Evolutionary conservation across 1,140 invertebrate species (phyloP), one percentile per base, ranked within the genome.

Genomic region (Diprion similis): DNA sequence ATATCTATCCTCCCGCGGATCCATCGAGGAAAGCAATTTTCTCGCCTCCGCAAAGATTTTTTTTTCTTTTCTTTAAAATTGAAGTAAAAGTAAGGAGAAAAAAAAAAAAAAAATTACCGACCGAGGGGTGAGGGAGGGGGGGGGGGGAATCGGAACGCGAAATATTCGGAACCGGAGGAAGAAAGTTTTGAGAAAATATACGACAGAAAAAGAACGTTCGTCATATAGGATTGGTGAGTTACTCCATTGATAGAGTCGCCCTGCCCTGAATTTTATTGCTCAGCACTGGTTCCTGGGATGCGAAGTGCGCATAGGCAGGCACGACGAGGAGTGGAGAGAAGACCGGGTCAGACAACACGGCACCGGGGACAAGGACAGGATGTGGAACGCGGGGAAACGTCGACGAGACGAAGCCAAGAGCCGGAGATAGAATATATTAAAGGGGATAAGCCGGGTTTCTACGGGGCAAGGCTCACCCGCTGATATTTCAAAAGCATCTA

Each of bases 371-470:
- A 59, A 59, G 51, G 51, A 59, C n/a, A 17, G 51, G 51, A 59
- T 59, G 7, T 59, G 51, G 9, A 17, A 15, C 11, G n/a, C 11
- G 51, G 51, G n/a, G 11, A 17, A 59, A 59, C 11, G n/a, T 37
- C 24, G 24, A 37, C 24, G 24, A 37, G 24, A 6, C 51, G 51
- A 59, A 9, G 51, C 51, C n/a, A 59, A 13, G n/a, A 15, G 6
- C 51, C 51, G n/a, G 51, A 59, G 51, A 59, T 59, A 59, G 51
- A 59, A 59, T 59, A 59, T 59, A 59, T 59, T 59, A 59, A 59
- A 59, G 51, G 51, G 51, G 51, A 59, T 59, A 59, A 59, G 51
- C 51, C n/a, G 51, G 51, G 51, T 17, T 59, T 9, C 51, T 4
- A 59, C 9, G 0, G 51, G 24, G 51, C 11, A 17, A 59, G n/a